phyloP scores from a whole-genome alignment of 2,797 vertebrate genomes.

The Hipposideros larvatus region DNA sequence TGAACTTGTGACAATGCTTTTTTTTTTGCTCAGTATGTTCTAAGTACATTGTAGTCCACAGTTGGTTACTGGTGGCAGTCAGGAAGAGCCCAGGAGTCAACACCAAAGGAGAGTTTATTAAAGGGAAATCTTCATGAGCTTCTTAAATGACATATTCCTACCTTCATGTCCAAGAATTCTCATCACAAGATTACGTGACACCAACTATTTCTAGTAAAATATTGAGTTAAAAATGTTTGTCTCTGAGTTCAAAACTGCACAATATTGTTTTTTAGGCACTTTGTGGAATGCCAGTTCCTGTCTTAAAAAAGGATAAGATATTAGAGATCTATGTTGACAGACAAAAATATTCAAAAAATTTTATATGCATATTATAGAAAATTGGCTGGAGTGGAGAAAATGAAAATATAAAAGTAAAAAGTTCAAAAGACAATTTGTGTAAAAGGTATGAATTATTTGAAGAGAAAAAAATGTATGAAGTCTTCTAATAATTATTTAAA shows the following conservation, averaged over 20 bases:
- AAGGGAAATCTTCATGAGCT: background rate
- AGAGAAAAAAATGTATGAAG: background rate
- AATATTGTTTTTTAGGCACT: background rate
- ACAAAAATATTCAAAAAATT: background rate
- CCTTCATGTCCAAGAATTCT: background rate
- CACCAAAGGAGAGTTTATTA: background rate
- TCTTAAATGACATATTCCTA: background rate
- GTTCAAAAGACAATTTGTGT: background rate
- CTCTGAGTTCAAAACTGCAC: background rate
- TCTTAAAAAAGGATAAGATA: background rate
- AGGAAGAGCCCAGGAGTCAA: background rate
- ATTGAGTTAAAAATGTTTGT: background rate
- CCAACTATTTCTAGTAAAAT: conserved; percentile 45
- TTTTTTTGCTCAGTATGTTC: background rate
- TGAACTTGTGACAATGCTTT: background rate
- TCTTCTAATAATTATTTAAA: background rate
- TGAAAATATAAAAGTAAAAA: background rate
- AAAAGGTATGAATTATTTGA: background rate
- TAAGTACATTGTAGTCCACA: background rate
- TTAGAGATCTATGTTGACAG: background rate
- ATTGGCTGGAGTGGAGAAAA: background rate
- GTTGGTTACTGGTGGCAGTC: background rate
- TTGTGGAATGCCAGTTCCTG: background rate
- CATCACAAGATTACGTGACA: background rate
- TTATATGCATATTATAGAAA: background rate